These are phyloP conservation scores for Hucho hucho DNA, from an alignment of 2,113 vertebrate species.

Conservation along the genomic window DNA sequence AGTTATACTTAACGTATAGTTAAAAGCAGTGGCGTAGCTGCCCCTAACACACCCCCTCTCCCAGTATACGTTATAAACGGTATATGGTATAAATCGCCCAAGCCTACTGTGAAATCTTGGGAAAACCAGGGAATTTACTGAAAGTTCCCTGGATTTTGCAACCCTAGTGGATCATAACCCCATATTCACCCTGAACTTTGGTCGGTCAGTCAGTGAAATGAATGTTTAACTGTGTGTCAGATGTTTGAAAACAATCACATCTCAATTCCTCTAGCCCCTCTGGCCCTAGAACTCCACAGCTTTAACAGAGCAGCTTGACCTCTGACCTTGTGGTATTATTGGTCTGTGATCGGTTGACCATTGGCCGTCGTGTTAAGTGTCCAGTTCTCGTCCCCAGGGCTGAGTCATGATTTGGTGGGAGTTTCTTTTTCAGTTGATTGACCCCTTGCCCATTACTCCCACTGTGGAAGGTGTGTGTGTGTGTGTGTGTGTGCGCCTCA, in stretches of 20 bases:
- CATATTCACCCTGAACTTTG: too few species aligned
- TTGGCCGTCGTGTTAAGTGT: conserved; percentile 66
- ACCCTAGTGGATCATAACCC: too few species aligned
- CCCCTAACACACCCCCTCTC: too few species aligned
- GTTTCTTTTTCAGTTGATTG: conserved; percentile 62
- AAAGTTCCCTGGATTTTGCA: too few species aligned
- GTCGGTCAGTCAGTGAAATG: not conserved
- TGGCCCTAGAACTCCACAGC: conserved; percentile 41
- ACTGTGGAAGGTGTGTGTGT: conserved; percentile 1
- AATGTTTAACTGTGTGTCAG: conserved; percentile 37
- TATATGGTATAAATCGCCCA: too few species aligned
- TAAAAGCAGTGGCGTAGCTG: too few species aligned
- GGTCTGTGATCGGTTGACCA: conserved; percentile 48
- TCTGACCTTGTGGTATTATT: conserved; percentile 58
- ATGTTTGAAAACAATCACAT: conserved; percentile 31
- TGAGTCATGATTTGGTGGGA: conserved; percentile 43
- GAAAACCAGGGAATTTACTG: too few species aligned
- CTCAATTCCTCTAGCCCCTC: conserved; percentile 26
- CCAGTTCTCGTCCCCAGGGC: conserved; percentile 53
- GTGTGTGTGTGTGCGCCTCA: conserved; percentile 6
- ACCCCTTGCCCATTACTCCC: conserved; percentile 23
- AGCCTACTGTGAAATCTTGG: too few species aligned
- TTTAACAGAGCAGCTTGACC: conserved; percentile 57
- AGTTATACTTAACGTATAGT: too few species aligned
- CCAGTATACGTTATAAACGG: too few species aligned